Evolutionary conservation across 1,140 invertebrate genomes (phyloP).

Genomic region (Lasioglossum albipes): DNA sequence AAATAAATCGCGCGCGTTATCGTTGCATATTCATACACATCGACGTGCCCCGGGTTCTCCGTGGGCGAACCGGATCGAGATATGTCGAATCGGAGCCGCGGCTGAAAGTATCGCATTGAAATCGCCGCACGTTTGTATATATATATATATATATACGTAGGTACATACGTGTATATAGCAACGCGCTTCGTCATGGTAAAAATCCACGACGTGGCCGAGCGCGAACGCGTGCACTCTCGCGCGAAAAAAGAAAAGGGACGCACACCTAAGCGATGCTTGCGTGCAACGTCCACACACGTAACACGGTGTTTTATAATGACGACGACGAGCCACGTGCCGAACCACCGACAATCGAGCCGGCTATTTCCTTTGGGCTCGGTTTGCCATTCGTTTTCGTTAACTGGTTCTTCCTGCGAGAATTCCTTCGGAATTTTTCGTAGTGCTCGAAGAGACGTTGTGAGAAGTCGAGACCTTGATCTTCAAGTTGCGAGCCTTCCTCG

Average conservation of each 20-base stretch:
- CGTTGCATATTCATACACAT: slow-evolving; percentile 72
- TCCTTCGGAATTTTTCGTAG: too few species aligned
- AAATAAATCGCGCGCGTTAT: slow-evolving; percentile 70
- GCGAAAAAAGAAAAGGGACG: slow-evolving; percentile 22
- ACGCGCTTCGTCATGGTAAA: slow-evolving; percentile 43
- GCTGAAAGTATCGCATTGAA: slow-evolving; percentile 67
- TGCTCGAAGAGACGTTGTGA: too few species aligned
- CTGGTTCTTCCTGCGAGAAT: too few species aligned
- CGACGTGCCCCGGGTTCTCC: slow-evolving; percentile 49
- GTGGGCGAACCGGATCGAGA: slow-evolving; percentile 73
- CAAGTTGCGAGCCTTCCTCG: too few species aligned
- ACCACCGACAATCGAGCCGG: slow-evolving; percentile 42
- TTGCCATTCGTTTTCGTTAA: too few species aligned
- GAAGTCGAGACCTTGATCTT: too few species aligned
- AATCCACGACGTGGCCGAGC: slow-evolving; percentile 28
- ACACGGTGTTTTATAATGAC: slow-evolving; percentile 59
- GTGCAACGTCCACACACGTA: slow-evolving; percentile 60
- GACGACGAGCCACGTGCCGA: slow-evolving; percentile 58
- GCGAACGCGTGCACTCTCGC: slow-evolving; percentile 14
- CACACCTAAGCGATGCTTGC: slow-evolving; percentile 48
- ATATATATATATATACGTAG: too few species aligned
- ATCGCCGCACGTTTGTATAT: slow-evolving; percentile 29
- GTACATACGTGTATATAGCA: too few species aligned
- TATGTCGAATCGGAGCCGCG: slow-evolving; percentile 69
- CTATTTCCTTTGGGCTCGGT: slow-evolving; percentile 25